Evolutionary conservation across 2,113 vertebrate genomes (phyloP).

Genomic region (Nothoprocta perdicaria): DNA sequence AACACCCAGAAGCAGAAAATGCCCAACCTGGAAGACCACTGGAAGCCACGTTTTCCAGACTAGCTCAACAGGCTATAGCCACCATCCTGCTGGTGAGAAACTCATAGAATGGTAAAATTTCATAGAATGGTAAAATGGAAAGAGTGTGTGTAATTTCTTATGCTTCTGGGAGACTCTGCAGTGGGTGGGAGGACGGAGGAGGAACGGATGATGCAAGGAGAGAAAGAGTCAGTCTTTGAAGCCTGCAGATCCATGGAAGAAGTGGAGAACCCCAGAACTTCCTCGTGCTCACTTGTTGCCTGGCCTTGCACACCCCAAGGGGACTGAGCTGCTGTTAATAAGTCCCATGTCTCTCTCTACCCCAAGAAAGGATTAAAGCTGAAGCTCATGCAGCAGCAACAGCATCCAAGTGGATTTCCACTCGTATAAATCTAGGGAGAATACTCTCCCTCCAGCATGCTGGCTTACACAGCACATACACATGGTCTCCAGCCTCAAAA

Average conservation of each 20-base stretch:
- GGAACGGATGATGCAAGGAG: background rate
- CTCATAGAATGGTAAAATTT: background rate
- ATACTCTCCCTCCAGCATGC: conserved; percentile 20
- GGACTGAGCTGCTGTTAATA: conserved; percentile 24
- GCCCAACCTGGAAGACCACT: background rate
- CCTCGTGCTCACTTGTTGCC: background rate
- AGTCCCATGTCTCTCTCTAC: background rate
- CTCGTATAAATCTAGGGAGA: conserved; percentile 43
- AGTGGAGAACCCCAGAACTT: conserved; percentile 18
- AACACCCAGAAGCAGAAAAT: background rate
- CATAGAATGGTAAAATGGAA: background rate
- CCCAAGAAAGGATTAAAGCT: conserved; percentile 23
- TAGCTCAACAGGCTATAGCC: background rate
- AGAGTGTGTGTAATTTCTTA: background rate
- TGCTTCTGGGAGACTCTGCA: background rate
- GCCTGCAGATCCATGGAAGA: conserved; percentile 1
- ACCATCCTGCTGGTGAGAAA: background rate
- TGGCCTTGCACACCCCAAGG: background rate
- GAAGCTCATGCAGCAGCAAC: conserved; percentile 6
- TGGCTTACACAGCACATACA: background rate
- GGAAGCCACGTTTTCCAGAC: background rate
- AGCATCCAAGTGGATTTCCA: conserved; percentile 46
- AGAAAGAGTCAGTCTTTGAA: conserved; percentile 19
- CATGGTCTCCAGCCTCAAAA: conserved; percentile 45
- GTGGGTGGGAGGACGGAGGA: background rate